phyloP scores from a whole-genome alignment of 2,113 vertebrate genomes.

The Scopus umbretta region DNA sequence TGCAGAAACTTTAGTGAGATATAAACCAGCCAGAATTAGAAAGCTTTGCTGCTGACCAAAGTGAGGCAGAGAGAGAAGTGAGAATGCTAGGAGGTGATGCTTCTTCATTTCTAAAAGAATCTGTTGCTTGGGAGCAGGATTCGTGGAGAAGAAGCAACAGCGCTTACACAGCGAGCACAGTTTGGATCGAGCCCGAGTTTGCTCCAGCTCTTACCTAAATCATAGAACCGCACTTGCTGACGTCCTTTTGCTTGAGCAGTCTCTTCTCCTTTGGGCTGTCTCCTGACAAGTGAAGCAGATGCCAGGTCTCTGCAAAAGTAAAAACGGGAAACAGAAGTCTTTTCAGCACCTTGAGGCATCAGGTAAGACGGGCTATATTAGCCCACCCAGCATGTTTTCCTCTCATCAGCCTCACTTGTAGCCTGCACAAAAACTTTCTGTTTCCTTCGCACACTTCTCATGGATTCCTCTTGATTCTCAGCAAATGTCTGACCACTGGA shows the following conservation, averaged over 20 bases:
- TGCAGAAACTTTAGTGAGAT: neutral
- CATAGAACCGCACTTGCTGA: neutral
- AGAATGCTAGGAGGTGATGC: neutral
- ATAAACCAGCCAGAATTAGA: neutral
- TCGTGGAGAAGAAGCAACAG: neutral
- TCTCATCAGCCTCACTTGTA: neutral
- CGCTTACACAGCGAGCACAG: neutral
- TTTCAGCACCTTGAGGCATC: neutral
- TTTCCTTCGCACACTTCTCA: neutral
- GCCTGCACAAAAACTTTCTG: neutral
- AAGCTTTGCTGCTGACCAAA: neutral
- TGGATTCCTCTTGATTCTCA: neutral
- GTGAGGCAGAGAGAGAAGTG: neutral
- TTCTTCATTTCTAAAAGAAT: neutral
- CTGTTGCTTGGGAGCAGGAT: neutral
- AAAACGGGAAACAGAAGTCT: neutral
- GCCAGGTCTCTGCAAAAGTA: neutral
- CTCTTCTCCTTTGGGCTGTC: neutral
- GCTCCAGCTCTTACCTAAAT: neutral
- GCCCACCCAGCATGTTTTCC: neutral
- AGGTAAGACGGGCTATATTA: rapidly evolving
- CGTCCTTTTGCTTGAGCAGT: neutral
- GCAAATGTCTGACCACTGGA: neutral
- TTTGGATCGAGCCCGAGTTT: neutral
- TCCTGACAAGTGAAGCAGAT: neutral